Percentiles rank a stretch among this genome's conserved stretches.
Evolutionary conservation across 2,113 vertebrate species (phyloP).

Genomic region (Epinephelus fuscoguttatus): DNA sequence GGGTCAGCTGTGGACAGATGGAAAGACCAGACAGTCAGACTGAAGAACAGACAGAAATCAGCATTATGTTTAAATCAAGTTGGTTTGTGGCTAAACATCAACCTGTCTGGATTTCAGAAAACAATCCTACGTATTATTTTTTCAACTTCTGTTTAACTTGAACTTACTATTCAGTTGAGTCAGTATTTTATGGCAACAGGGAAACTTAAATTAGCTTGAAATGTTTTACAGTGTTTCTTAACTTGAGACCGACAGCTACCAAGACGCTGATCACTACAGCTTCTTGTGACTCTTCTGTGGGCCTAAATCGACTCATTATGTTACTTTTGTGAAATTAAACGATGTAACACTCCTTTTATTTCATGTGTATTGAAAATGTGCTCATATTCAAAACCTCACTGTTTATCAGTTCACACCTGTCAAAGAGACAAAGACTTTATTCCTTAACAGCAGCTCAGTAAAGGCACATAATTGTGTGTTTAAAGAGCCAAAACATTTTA

Average conservation of each 20-base stretch:
- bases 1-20: conserved; percentile 86
- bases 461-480: not conserved
- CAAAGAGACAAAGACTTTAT: not conserved
- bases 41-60: not conserved
- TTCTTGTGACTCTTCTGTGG: not conserved
- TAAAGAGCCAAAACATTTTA: not conserved
- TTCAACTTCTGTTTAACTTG: not conserved
- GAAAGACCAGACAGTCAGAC: not conserved
- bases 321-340: not conserved
- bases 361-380: not conserved
- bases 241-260: not conserved
- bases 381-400: not conserved
- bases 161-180: not conserved
- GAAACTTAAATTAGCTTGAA: too few relatives aligned
- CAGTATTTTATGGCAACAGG: not conserved
- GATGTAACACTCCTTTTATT: not conserved
- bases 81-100: not conserved
- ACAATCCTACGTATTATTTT: not conserved
- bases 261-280: not conserved
- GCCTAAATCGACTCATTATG: not conserved
- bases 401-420: not conserved
- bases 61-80: not conserved
- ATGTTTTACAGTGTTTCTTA: too few relatives aligned
- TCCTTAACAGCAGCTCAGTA: not conserved
- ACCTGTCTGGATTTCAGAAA: not conserved